Evolutionary conservation across 2,113 vertebrate species (phyloP).

Genomic region (Cryptoleucopteryx plumbea): DNA sequence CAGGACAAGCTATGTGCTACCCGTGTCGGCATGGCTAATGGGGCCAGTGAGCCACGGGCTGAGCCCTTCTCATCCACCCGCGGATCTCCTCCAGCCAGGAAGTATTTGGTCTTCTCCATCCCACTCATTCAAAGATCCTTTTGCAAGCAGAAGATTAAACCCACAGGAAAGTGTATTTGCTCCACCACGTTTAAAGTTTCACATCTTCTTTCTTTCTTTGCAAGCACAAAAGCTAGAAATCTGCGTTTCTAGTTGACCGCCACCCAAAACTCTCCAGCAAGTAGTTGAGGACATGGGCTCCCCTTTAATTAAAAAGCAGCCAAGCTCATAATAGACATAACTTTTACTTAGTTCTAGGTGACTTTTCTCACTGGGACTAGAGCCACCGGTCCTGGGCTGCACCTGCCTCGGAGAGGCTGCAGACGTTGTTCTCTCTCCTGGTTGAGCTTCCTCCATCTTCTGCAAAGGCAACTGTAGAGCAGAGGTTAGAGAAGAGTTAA

Average conservation of each 20-base stretch:
- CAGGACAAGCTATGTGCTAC: not conserved
- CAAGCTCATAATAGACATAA: not conserved
- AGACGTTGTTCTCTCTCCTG: not conserved
- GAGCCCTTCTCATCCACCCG: not conserved
- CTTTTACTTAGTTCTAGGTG: not conserved
- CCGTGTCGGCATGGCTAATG: fast-evolving
- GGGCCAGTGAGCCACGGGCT: fast-evolving
- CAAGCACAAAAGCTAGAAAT: not conserved
- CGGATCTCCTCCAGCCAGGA: not conserved
- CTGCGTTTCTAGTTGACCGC: fast-evolving
- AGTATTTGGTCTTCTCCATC: not conserved
- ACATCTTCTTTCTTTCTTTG: not conserved
- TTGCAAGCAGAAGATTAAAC: not conserved
- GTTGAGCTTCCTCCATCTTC: not conserved
- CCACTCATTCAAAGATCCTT: not conserved
- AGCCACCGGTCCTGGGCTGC: fast-evolving
- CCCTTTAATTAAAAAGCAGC: not conserved
- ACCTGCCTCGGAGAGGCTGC: not conserved
- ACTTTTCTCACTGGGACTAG: not conserved
- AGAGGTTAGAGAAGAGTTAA: not conserved
- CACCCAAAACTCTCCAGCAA: not conserved
- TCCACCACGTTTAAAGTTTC: not conserved
- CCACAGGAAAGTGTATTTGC: not conserved
- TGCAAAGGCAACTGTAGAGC: not conserved
- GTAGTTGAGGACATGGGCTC: not conserved